Evolutionary conservation across 2,113 vertebrate genomes (phyloP), one percentile per base, ranked within the genome.

Genomic region (Aleadryas rufinucha): DNA sequence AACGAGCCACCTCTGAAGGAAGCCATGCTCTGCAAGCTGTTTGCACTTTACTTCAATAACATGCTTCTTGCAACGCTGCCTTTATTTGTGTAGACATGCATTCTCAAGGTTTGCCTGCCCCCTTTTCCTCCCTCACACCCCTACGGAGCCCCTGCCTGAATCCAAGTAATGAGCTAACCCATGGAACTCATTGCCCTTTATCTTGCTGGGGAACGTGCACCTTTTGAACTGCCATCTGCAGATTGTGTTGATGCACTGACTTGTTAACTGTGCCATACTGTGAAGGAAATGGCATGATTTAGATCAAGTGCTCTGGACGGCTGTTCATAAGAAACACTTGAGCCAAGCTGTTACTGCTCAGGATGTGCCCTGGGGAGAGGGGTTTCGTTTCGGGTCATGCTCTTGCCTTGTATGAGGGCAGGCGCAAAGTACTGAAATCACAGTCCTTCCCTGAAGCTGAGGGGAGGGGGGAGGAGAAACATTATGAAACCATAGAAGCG

Each of bases 301-400:
- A 98, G 98, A 98, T 98, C 98, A 98, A 98, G 98, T 98, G 98
- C 98, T 98, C 97, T 86, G 97, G 98, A 98, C 96, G 98, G 97
- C 98, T 98, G 98, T 97, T 98, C 98, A 99, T 99, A 99, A 99
- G 99, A 99, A 99, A 99, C 99, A 99, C 99, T 99, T 99, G 99
- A 99, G 99, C 98, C 99, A 98, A 99, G 99, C 99, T 99, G 99
- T 99, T 99, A 99, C 99, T 98, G 99, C 99, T 99, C 99, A 99
- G 99, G 99, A 99, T 99, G 99, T 98, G 98, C 99, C 99, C 99
- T 98, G 98, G 98, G 98, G 99, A 99, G 99, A 98, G 98, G 98
- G 99, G 99, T 99, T 99, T 99, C 98, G 98, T 99, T 98, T 99
- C 98, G 98, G 99, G 99, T 99, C 99, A 99, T 95, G 97, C 98